Percentiles rank a stretch among this genome's conserved stretches.
phyloP scores from a whole-genome alignment of 1,140 invertebrate genomes.

The Brachionus rotundiformis region DNA sequence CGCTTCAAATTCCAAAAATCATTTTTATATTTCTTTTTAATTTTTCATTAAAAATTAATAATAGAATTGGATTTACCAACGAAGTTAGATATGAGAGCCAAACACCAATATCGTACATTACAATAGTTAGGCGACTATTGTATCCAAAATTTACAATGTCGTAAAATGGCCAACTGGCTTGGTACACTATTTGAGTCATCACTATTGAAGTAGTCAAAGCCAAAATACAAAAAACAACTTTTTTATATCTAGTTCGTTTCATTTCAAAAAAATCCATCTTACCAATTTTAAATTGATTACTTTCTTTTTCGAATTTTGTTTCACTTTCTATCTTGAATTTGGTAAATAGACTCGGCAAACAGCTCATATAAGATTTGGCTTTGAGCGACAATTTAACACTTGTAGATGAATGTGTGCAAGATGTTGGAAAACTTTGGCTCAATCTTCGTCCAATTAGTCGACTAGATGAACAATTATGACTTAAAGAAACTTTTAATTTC shows the following conservation, averaged over 20 bases:
- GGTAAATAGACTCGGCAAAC: neutral
- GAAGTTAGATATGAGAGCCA: slow-evolving; percentile 47
- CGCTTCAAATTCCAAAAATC: neutral
- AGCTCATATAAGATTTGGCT: neutral
- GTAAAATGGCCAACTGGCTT: slow-evolving; percentile 35
- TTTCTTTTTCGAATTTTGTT: neutral
- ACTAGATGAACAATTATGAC: neutral
- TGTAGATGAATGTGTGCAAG: neutral
- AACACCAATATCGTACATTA: slow-evolving; percentile 35
- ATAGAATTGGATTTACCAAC: slow-evolving; percentile 46
- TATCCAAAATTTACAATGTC: neutral
- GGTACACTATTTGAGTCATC: slow-evolving; percentile 20
- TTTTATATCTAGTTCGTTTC: neutral
- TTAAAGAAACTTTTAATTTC: neutral
- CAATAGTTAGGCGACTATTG: neutral
- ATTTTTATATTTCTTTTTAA: slow-evolving; percentile 33
- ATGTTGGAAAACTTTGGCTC: neutral
- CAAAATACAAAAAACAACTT: slow-evolving; percentile 35
- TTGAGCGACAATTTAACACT: neutral
- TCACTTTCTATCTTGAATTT: neutral
- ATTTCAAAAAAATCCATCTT: neutral
- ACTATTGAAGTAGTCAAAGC: slow-evolving; percentile 24
- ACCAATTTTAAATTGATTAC: neutral
- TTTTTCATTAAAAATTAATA: slow-evolving; percentile 36
- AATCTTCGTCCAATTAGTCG: neutral